Evolutionary conservation across 2,113 vertebrate species (phyloP), one percentile per base, ranked within the genome.

Genomic region (Pterocles orientalis): DNA sequence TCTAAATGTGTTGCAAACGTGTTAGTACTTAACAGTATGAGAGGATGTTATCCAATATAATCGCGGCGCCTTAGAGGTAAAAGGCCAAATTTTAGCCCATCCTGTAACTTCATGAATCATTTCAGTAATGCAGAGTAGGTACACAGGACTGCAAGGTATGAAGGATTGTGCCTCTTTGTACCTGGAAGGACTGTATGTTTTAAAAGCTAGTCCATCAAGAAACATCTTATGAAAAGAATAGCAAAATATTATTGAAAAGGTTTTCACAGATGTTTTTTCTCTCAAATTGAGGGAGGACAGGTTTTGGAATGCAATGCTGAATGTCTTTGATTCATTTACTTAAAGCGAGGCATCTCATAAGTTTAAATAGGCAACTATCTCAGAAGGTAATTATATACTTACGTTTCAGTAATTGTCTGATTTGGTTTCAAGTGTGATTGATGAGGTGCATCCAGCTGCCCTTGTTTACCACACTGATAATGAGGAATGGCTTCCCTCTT

Each of bases 401-500:
- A 58, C 0, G 6, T 61, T 88, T 95, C 66, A 64, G 78, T 72
- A 71, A 88, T 69, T 83, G 53, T 95, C 69, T 64, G 23, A 61
- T 86, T 86, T 3, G 6, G 53, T 92, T 95, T 92, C 78, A 41
- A 56, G 61, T 82, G 81, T 79, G 83, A 88, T 86, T 93, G 91
- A 87, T 95, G 41, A 41, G 41, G 72, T 90, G 41, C 70, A 86
- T 95, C 65, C 91, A 90, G 34, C 51, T 94, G 60, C 71, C 80
- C 54, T 81, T 84, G 70, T 93, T 87, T 94, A 71, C 81, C 73
- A 80, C 64, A 61, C 58, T 54, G 48, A 87, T 91, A 88, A 80
- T 4, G 36, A 85, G 28, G 53, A 85, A 62, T 54, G 48, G 16
- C 66, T 92, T 87, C 76, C 33, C 24, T 78, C 41, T n/a, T 90